Percentiles rank a stretch among this genome's conserved stretches.
Evolutionary conservation across 2,797 vertebrate species (phyloP).

Genomic region (Chelon auratus): DNA sequence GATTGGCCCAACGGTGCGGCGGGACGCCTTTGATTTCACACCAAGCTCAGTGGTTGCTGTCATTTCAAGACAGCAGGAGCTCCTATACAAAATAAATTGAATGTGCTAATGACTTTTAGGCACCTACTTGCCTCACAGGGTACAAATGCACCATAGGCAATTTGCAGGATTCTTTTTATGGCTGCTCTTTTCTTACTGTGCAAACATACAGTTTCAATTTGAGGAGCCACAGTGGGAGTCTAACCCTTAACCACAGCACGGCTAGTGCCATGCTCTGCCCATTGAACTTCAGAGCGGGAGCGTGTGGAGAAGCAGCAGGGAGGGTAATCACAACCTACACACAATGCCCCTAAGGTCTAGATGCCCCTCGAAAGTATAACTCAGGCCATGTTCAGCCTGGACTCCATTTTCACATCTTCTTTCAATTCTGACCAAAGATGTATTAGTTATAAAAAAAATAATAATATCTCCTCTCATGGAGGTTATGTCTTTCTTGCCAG

Average conservation of each 20-base stretch:
- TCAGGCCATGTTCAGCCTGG: slow-evolving; percentile 61
- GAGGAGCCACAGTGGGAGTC: slow-evolving; percentile 62
- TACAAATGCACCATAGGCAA: slow-evolving; percentile 63
- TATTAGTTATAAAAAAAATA: slow-evolving; percentile 53
- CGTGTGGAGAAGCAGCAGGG: slow-evolving; percentile 62
- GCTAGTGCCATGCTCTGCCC: slow-evolving; percentile 65
- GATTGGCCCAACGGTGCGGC: slow-evolving; percentile 62
- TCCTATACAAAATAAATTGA: not conserved
- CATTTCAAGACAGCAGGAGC: slow-evolving; percentile 47
- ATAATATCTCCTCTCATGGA: slow-evolving; percentile 39
- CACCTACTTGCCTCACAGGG: slow-evolving; percentile 65
- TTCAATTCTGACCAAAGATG: slow-evolving; percentile 64
- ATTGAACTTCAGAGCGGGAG: slow-evolving; percentile 63
- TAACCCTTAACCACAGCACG: slow-evolving; percentile 62
- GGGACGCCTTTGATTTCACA: slow-evolving; percentile 71
- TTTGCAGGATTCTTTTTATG: slow-evolving; percentile 66
- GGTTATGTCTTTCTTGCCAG: slow-evolving; percentile 51
- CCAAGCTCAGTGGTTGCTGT: slow-evolving; percentile 51
- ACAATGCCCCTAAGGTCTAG: slow-evolving; percentile 57
- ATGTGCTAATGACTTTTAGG: slow-evolving; percentile 64
- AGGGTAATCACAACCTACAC: slow-evolving; percentile 50
- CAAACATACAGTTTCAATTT: slow-evolving; percentile 72
- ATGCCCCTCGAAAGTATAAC: slow-evolving; percentile 56
- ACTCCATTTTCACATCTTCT: slow-evolving; percentile 74
- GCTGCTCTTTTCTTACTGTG: slow-evolving; percentile 34